Conservation (phyloP, 2,113 vertebrate genomes). For the Hemiscyllium ocellatum region DNA sequence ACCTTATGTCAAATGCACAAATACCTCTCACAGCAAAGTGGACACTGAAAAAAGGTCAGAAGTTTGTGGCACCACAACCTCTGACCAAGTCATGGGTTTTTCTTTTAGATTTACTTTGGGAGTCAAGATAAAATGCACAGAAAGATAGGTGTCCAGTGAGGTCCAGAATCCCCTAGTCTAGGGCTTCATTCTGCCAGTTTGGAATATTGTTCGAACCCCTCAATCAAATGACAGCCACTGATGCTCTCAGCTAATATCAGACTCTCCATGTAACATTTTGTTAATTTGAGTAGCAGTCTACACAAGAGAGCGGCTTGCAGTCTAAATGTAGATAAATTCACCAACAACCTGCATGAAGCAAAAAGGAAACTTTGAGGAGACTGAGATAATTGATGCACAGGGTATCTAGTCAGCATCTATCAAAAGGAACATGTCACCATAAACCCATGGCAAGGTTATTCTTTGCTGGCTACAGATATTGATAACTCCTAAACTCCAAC, state of each 20-base stretch:
- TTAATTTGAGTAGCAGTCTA: background rate
- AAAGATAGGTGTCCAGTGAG: background rate
- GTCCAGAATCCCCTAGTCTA: background rate
- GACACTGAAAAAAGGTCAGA: background rate
- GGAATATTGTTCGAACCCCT: background rate
- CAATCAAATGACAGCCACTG: constrained; percentile 29
- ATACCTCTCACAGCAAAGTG: background rate
- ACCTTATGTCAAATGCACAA: background rate
- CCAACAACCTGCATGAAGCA: background rate
- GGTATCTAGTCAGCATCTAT: background rate
- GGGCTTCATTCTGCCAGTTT: background rate
- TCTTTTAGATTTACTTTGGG: background rate
- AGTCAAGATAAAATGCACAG: background rate
- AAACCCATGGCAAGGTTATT: background rate
- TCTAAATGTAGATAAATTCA: background rate
- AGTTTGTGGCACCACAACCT: too few relatives aligned
- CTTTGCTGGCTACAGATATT: background rate
- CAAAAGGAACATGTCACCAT: background rate
- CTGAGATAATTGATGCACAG: background rate
- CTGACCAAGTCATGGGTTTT: background rate
- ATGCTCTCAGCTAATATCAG: background rate
- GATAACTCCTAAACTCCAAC: background rate
- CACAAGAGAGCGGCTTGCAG: background rate
- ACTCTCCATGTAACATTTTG: background rate
- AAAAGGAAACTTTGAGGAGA: background rate